phyloP scores from a whole-genome alignment of 2,113 vertebrate species.

The Aphyosemion australe region DNA sequence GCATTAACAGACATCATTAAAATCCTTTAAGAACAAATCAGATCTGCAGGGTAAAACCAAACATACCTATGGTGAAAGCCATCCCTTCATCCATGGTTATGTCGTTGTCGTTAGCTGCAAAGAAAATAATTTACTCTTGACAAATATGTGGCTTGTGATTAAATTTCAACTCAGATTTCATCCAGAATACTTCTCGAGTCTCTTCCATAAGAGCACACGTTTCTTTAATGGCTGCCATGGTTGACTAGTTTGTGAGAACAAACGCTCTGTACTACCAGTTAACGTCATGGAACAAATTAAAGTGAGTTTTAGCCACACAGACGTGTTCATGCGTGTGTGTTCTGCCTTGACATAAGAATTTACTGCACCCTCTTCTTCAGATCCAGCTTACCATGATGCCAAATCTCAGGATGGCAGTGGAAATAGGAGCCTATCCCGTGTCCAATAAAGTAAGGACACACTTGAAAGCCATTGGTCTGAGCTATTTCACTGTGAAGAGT shows the following conservation, averaged over 20 bases:
- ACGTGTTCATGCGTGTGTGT: background rate
- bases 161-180: too few species aligned
- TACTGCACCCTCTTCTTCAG: background rate
- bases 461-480: conserved; percentile 79
- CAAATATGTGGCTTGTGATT: background rate
- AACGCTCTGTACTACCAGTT: too few species aligned
- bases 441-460: conserved; percentile 92
- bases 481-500: conserved; percentile 81
- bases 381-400: conserved; percentile 89
- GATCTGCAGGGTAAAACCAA: background rate
- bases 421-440: conserved; percentile 96
- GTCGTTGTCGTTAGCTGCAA: conserved; percentile 78
- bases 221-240: too few species aligned
- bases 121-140: background rate
- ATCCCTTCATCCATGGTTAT: conserved; percentile 81
- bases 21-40: background rate
- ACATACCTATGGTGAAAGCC: conserved; percentile 81
- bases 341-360: background rate
- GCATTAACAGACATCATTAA: conserved; percentile 14
- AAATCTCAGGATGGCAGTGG: conserved; percentile 94
- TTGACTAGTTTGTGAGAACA: too few species aligned
- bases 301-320: background rate
- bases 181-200: too few species aligned
- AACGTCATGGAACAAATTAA: too few species aligned
- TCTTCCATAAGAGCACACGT: too few species aligned